phyloP scores from a whole-genome alignment of 2,888 invertebrate species.

The Pyrgus malvae region DNA sequence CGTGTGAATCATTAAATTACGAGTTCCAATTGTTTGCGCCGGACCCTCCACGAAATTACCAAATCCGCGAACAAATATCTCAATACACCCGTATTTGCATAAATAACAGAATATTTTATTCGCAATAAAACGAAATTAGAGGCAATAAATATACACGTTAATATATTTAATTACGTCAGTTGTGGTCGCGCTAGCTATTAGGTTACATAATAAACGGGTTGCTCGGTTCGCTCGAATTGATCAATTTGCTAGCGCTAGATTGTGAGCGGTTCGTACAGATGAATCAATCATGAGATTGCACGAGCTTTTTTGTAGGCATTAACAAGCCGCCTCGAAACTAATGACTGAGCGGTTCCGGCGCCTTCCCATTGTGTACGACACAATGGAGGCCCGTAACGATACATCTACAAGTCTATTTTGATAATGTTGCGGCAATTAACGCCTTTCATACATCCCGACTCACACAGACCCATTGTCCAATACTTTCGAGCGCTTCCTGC shows the following conservation, averaged over 20 bases:
- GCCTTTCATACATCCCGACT: conserved; percentile 45
- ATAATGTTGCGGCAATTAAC: conserved; percentile 62
- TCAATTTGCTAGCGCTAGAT: conserved; percentile 64
- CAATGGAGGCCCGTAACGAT: conserved; percentile 53
- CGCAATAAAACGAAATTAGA: conserved; percentile 23
- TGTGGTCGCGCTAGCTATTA: conserved; percentile 50
- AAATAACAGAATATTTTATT: conserved; percentile 15
- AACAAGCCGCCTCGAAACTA: conserved; percentile 54
- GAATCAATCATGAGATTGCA: conserved; percentile 65
- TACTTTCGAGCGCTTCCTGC: conserved; percentile 11
- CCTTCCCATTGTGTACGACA: conserved; percentile 44
- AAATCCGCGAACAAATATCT: conserved; percentile 16
- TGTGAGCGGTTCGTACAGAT: conserved; percentile 59
- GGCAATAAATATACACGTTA: conserved; percentile 24
- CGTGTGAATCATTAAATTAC: conserved; percentile 57
- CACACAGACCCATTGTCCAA: conserved; percentile 8
- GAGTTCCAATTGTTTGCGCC: conserved; percentile 28
- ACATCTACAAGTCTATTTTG: conserved; percentile 56
- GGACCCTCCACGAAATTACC: conserved; percentile 8
- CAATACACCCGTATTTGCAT: conserved; percentile 17
- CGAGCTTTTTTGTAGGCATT: conserved; percentile 61
- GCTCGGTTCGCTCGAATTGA: conserved; percentile 58
- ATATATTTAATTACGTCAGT: conserved; percentile 39
- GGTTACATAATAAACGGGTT: conserved; percentile 51
- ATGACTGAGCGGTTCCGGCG: conserved; percentile 61